These are phyloP conservation scores for Thymelicus acteon DNA, from an alignment of 2,888 invertebrate species.

Conservation along the genomic window DNA sequence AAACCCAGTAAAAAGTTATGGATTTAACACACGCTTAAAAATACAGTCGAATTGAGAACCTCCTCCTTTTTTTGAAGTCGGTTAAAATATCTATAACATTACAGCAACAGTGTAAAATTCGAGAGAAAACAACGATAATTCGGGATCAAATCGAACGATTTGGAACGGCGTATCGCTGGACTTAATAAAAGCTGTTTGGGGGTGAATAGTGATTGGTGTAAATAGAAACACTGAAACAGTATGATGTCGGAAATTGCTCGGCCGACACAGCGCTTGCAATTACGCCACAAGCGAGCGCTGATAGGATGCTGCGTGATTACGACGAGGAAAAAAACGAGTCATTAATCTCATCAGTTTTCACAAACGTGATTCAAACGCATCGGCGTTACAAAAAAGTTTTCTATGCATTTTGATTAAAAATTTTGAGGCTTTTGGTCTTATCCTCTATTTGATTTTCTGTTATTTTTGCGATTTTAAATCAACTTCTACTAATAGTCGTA, in stretches of 20 bases:
- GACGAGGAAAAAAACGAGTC: conserved; percentile 40
- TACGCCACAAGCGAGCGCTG: conserved; percentile 45
- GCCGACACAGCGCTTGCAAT: conserved; percentile 43
- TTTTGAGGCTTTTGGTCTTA: no score
- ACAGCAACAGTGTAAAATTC: no score
- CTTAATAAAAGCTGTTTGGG: conserved; percentile 3
- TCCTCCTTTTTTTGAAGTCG: no score
- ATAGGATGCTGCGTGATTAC: conserved; percentile 42
- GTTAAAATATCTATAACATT: no score
- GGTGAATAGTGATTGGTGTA: conserved; percentile 38
- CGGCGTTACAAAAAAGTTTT: not conserved
- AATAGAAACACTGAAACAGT: conserved; percentile 46
- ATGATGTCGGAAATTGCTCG: conserved; percentile 46
- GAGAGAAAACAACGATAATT: not conserved
- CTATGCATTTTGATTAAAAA: no score
- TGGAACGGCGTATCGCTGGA: not conserved
- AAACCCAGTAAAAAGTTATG: no score
- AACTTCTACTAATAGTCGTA: no score
- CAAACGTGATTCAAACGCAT: not conserved
- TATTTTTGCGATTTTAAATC: no score
- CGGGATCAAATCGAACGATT: not conserved
- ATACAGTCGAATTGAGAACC: no score
- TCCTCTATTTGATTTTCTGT: no score
- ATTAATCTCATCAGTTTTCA: conserved; percentile 43
- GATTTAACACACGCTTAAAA: no score